These are phyloP conservation scores for Numida meleagris DNA, from an alignment of 2,113 vertebrate species.

Conservation along the genomic window DNA sequence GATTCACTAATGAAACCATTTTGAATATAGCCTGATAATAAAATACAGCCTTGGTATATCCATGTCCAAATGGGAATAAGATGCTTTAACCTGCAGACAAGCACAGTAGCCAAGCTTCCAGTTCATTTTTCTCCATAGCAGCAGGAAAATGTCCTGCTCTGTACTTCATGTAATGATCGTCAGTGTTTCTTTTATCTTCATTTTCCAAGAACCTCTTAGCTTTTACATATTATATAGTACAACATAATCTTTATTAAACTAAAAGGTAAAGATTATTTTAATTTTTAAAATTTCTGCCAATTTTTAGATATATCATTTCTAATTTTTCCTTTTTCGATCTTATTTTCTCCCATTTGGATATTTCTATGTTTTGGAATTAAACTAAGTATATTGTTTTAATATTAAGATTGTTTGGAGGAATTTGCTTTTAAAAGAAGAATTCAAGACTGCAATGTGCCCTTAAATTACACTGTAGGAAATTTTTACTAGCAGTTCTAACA, in stretches of 20 bases:
- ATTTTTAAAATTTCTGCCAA: not conserved
- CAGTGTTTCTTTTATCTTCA: not conserved
- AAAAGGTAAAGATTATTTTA: not conserved
- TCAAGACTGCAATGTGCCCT: not conserved
- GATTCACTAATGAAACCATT: accelerated
- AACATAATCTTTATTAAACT: not conserved
- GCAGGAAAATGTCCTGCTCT: not conserved
- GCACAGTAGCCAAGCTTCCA: not conserved
- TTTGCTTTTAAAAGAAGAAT: not conserved
- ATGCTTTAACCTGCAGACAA: not conserved
- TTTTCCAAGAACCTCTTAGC: not conserved
- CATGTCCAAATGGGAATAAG: not conserved
- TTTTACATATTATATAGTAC: not conserved
- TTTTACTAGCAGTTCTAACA: not conserved
- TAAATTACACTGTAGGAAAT: not conserved
- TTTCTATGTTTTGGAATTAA: not conserved
- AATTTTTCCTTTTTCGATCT: not conserved
- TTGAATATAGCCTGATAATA: not conserved
- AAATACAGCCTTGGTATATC: not conserved
- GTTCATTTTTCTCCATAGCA: not conserved
- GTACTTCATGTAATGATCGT: not conserved
- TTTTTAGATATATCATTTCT: not conserved
- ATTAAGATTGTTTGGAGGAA: not conserved
- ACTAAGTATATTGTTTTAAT: not conserved
- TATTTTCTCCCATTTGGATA: not conserved